Percentiles rank a stretch among this genome's conserved stretches.
Evolutionary conservation across 2,888 invertebrate genomes (phyloP).

Genomic region (Lysandra coridon): DNA sequence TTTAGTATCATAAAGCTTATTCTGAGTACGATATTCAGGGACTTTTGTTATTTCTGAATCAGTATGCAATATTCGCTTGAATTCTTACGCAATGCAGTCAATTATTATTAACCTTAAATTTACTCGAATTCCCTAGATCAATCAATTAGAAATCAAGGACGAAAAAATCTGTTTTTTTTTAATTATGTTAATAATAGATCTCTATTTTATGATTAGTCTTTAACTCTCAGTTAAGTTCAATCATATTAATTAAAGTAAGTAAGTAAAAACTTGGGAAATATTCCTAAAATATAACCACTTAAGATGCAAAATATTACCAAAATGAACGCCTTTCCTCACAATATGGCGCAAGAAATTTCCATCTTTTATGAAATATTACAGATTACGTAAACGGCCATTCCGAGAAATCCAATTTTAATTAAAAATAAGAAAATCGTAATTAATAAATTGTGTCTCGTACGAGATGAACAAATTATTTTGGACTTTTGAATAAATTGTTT

Average conservation of each 20-base stretch:
- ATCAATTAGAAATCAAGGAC: too few relatives aligned
- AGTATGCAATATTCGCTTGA: too few relatives aligned
- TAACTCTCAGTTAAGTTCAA: neutral
- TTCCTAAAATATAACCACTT: conserved; percentile 66
- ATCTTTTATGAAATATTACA: conserved; percentile 75
- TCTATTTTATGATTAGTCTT: neutral
- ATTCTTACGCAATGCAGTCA: too few relatives aligned
- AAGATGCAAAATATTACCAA: conserved; percentile 70
- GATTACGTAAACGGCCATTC: conserved; percentile 64
- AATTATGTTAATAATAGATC: neutral
- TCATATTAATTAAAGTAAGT: neutral
- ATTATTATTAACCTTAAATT: too few relatives aligned
- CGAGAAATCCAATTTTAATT: conserved; percentile 69
- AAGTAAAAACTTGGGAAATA: conserved; percentile 52
- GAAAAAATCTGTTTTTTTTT: too few relatives aligned
- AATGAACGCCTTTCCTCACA: conserved; percentile 74
- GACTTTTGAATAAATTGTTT: conserved; percentile 3
- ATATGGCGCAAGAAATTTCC: conserved; percentile 67
- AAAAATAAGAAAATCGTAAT: conserved; percentile 67
- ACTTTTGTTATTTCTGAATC: too few relatives aligned
- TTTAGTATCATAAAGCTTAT: neutral
- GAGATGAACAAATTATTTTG: conserved; percentile 29
- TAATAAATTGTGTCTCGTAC: conserved; percentile 38
- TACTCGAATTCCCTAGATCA: too few relatives aligned
- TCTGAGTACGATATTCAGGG: too few relatives aligned